phyloP scores from a whole-genome alignment of 2,797 vertebrate species.

The Peromyscus eremicus region DNA sequence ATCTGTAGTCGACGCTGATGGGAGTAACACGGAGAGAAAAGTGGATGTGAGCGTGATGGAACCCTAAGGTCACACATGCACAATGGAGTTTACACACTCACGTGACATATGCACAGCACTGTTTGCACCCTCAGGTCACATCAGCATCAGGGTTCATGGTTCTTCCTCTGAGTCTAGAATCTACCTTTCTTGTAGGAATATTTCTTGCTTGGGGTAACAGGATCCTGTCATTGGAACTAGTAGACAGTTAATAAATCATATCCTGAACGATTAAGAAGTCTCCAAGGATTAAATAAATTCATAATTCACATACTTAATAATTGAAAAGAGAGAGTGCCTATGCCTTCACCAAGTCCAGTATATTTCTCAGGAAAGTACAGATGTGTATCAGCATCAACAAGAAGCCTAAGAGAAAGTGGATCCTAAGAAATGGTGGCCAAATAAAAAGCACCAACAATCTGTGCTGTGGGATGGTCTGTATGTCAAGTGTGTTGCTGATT shows the following conservation, averaged over 20 bases:
- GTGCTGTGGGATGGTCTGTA: no score
- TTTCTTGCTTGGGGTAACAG: neutral
- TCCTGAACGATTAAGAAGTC: neutral
- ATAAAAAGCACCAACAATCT: neutral
- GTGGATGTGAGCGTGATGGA: neutral
- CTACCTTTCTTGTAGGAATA: neutral
- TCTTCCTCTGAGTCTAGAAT: slow-evolving; percentile 10
- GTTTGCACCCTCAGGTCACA: neutral
- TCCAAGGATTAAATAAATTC: slow-evolving; percentile 20
- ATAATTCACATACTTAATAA: neutral
- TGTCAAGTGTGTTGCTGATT: no score
- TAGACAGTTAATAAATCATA: neutral
- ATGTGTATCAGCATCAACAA: slow-evolving; percentile 34
- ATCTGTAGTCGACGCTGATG: neutral
- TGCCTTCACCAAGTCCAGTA: neutral
- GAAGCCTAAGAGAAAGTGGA: neutral
- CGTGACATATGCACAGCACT: neutral
- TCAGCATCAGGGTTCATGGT: neutral
- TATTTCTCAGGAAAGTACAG: neutral
- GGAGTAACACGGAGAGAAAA: neutral
- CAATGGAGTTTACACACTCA: neutral
- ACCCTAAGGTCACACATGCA: neutral
- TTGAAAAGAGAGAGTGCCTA: neutral
- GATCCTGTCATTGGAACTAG: neutral
- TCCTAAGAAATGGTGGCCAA: neutral